Percentiles rank a stretch among this genome's conserved stretches.
Conservation (phyloP, 2,888 invertebrate genomes). For the Tromatobia lineatoria region DNA sequence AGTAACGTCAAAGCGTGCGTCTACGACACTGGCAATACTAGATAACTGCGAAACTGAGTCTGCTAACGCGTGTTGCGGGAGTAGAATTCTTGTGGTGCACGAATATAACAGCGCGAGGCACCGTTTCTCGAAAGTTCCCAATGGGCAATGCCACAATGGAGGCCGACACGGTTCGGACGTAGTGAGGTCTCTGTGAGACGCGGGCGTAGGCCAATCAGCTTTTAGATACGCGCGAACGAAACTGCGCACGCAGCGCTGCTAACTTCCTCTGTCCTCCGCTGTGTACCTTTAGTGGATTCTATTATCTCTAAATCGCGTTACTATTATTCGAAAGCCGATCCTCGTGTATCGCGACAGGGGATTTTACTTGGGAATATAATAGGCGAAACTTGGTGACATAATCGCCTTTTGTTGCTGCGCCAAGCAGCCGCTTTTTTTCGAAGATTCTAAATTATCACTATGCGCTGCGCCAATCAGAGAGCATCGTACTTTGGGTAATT, state of each 20-base stretch:
- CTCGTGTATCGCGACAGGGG: neutral
- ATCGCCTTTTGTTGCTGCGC: neutral
- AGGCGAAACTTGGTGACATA: neutral
- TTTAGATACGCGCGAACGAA: slow-evolving; percentile 20
- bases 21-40: slow-evolving; percentile 24
- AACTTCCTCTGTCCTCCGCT: slow-evolving; percentile 26
- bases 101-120: slow-evolving; percentile 39
- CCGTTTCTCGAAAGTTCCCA: slow-evolving; percentile 81
- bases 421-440: neutral
- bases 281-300: slow-evolving; percentile 16
- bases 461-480: neutral
- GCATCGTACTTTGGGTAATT: neutral
- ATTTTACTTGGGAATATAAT: neutral
- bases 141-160: slow-evolving; percentile 74
- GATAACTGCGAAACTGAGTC: neutral
- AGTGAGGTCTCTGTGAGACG: slow-evolving; percentile 55
- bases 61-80: slow-evolving; percentile 1
- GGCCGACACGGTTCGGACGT: slow-evolving; percentile 72
- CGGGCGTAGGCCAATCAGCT: slow-evolving; percentile 43
- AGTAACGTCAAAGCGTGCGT: slow-evolving; percentile 14
- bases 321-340: slow-evolving; percentile 12
- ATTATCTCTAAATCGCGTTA: slow-evolving; percentile 32
- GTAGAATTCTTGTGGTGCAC: slow-evolving; percentile 3
- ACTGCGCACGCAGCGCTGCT: slow-evolving; percentile 49
- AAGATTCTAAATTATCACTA: neutral